These are phyloP conservation scores for Moxostoma hubbsi DNA, from an alignment of 2,797 vertebrate genomes.

Conservation along the genomic window DNA sequence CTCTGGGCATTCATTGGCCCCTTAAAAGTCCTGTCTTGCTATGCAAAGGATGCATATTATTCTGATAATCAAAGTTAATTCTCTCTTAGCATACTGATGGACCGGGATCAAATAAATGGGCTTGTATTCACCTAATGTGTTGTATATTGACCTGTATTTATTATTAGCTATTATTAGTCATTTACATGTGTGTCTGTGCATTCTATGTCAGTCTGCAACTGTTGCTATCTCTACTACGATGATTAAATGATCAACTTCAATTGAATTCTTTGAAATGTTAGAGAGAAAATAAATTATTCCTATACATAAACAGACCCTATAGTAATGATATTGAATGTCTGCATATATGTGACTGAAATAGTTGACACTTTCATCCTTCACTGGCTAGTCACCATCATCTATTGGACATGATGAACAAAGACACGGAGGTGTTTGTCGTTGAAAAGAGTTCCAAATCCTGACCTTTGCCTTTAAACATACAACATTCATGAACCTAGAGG, in stretches of 20 bases:
- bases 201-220: not conserved
- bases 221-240: not conserved
- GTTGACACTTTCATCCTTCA: slow-evolving; percentile 12
- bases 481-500: slow-evolving; percentile 53
- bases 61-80: slow-evolving; percentile 18
- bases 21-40: slow-evolving; percentile 46
- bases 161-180: slow-evolving; percentile 10
- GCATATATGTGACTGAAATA: not conserved
- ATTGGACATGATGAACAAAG: slow-evolving; percentile 48
- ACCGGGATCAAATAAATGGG: slow-evolving; percentile 19
- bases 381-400: slow-evolving; percentile 24
- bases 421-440: slow-evolving; percentile 39
- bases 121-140: not conserved
- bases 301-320: slow-evolving; percentile 37
- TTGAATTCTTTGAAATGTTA: slow-evolving; percentile 49
- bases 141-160: not conserved
- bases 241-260: slow-evolving; percentile 32
- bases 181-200: not conserved
- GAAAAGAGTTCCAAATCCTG: slow-evolving; percentile 62
- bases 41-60: slow-evolving; percentile 33
- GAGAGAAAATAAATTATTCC: slow-evolving; percentile 56
- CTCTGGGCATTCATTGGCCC: slow-evolving; percentile 43
- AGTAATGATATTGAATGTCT: slow-evolving; percentile 32
- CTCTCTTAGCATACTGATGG: slow-evolving; percentile 36
- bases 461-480: slow-evolving; percentile 65